A percentile compares a stretch with the other conserved stretches of the same genome.
Evolutionary conservation across 1,140 invertebrate genomes (phyloP).

Genomic region (Pseudomyrmex cubaensis): DNA sequence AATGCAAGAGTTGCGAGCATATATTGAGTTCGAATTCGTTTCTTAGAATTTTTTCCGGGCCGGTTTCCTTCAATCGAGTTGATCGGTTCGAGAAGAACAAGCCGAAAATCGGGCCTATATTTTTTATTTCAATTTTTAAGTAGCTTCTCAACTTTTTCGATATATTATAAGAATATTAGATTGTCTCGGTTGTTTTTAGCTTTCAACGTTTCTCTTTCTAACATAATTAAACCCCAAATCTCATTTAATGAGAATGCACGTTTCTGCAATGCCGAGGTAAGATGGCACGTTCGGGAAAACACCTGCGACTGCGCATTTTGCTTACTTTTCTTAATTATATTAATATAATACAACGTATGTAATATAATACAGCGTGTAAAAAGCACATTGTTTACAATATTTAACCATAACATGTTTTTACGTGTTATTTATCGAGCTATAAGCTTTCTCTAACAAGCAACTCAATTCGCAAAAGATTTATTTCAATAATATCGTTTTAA

Average conservation of each 20-base stretch:
- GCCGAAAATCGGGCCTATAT: not conserved
- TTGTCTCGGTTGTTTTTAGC: not conserved
- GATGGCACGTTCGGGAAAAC: slow-evolving; percentile 53
- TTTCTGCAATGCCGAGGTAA: slow-evolving; percentile 37
- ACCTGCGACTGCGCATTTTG: slow-evolving; percentile 26
- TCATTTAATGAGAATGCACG: slow-evolving; percentile 54
- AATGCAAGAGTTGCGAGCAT: too few relatives aligned
- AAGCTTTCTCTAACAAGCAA: too few relatives aligned
- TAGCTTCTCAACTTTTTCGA: not conserved
- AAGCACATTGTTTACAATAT: not conserved
- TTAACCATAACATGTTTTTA: too few relatives aligned
- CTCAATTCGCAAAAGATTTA: too few relatives aligned
- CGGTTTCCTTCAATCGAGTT: too few relatives aligned
- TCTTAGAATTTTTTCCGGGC: too few relatives aligned
- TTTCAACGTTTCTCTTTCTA: slow-evolving; percentile 26
- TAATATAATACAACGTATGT: slow-evolving; percentile 1
- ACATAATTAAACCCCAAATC: slow-evolving; percentile 47
- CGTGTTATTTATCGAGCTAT: too few relatives aligned
- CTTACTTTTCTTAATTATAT: slow-evolving; percentile 58
- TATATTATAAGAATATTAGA: not conserved
- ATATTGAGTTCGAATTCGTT: too few relatives aligned
- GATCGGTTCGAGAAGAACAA: too few relatives aligned
- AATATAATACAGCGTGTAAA: not conserved
- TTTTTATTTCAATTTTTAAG: slow-evolving; percentile 3
- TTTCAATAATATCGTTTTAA: too few relatives aligned